Base-by-base conservation (phyloP, 2,888 invertebrate species). In the Lissonota sp. region DNA sequence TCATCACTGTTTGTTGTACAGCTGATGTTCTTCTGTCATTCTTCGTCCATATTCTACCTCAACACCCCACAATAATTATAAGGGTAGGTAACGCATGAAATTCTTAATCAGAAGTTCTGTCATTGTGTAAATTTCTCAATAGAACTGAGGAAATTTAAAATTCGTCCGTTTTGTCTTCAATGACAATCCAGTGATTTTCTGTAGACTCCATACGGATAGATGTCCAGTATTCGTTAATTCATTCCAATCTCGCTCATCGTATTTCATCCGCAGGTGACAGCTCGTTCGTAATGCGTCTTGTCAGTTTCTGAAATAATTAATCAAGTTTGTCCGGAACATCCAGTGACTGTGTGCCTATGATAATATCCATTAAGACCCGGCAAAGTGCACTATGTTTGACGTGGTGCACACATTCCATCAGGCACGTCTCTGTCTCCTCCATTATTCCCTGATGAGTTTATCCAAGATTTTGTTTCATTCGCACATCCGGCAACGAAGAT, bases 401-500 rank as follows among this genome's bases (percentile, higher is more conserved):
- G 42, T 42, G 14, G 39, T 2, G 37, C 26, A 57, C 10, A n/a
- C 5, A n/a, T 6, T 39, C 42, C 1, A n/a, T 10, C 8, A 69
- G 6, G 10, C 12, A 4, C 37, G 44, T 69, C 37, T 14, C 42
- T 5, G n/a, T n/a, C 16, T 37, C 37, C 39, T 39, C 40, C 46
- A 55, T 63, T 63, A 69, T 46, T 53, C 4, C n/a, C 69, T 44
- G 42, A 16, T 58, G 16, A 58, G 51, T 69, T 58, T 69, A 37
- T n/a, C 57, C 57, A 69, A 69, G 69, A 58, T 69, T 69, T 40
- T 57, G 46, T 46, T 46, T 57, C 57, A 12, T 16, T n/a, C 6
- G 55, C 6, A 26, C 40, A 39, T 63, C 63, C 44, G 64, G 37
- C 64, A 49, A 64, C 10, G 12, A 51, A 51, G 14, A 53, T 26